Conservation (phyloP, 1,140 invertebrate species). For the Bombus huntii region DNA sequence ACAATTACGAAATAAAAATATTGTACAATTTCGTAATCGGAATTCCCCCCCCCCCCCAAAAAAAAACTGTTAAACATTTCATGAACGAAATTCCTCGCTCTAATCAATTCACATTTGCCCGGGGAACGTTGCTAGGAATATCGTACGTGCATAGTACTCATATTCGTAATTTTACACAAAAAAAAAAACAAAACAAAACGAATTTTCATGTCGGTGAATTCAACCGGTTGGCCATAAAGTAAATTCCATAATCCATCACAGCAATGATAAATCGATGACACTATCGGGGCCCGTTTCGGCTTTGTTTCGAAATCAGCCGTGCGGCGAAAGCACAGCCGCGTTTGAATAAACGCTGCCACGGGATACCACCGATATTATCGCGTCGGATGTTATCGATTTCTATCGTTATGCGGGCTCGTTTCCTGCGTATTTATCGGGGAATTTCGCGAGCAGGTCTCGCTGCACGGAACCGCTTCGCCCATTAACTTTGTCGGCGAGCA, state of each 20-base stretch:
- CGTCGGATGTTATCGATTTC: conserved; percentile 48
- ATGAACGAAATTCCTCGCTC: no score
- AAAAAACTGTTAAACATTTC: no score
- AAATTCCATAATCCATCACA: conserved; percentile 50
- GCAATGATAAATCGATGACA: conserved; percentile 58
- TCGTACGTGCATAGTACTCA: no score
- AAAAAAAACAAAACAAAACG: background rate
- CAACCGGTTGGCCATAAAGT: background rate
- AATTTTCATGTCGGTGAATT: conserved; percentile 1
- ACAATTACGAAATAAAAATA: background rate
- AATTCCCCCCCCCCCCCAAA: no score
- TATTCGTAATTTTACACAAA: no score
- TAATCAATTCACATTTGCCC: no score
- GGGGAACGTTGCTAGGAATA: no score
- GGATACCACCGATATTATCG: conserved; percentile 55
- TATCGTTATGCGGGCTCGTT: conserved; percentile 50
- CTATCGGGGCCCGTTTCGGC: conserved; percentile 52
- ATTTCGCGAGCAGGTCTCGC: conserved; percentile 17
- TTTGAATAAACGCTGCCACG: conserved; percentile 59
- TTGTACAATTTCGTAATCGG: background rate
- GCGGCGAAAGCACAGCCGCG: conserved; percentile 53
- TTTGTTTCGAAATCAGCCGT: conserved; percentile 60
- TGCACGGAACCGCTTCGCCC: conserved; percentile 2
- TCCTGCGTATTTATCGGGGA: conserved; percentile 53
- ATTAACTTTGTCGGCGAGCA: background rate